A percentile compares a stretch with the other conserved stretches of the same genome.
Conservation (phyloP, 2,888 invertebrate species). For the Scaptomyza flava region DNA sequence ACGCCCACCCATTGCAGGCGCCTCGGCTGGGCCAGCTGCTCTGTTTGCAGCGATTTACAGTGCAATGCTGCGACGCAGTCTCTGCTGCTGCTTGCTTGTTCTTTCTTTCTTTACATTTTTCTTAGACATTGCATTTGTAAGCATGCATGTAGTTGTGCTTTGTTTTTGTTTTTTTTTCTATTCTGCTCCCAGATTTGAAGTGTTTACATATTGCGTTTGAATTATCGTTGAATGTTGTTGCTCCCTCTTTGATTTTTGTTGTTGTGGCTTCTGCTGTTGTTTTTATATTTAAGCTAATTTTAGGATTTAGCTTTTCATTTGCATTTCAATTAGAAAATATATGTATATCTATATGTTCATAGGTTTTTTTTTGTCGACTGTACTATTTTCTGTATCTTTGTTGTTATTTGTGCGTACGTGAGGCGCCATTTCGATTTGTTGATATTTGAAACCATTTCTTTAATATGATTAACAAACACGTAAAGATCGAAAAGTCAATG, state of each 20-base stretch:
- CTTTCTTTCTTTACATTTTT: slow-evolving; percentile 41
- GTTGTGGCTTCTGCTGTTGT: slow-evolving; percentile 30
- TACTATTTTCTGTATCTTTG: slow-evolving; percentile 36
- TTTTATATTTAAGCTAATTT: slow-evolving; percentile 72
- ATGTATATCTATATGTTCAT: slow-evolving; percentile 2
- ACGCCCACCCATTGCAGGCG: slow-evolving; percentile 31
- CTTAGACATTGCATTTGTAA: slow-evolving; percentile 44
- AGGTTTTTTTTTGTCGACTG: slow-evolving; percentile 29
- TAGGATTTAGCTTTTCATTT: slow-evolving; percentile 76
- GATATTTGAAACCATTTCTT: not conserved
- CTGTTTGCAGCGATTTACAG: slow-evolving; percentile 22
- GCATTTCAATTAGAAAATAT: slow-evolving; percentile 69
- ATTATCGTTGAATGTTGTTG: slow-evolving; percentile 62
- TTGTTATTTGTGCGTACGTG: slow-evolving; percentile 26
- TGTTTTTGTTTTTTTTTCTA: slow-evolving; percentile 19
- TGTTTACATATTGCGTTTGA: slow-evolving; percentile 76
- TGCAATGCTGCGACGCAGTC: slow-evolving; percentile 14
- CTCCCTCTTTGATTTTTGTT: slow-evolving; percentile 55
- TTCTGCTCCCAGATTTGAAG: slow-evolving; percentile 58
- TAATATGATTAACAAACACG: not conserved
- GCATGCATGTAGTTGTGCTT: slow-evolving; percentile 24
- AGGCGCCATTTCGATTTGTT: slow-evolving; percentile 9
- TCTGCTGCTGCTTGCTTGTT: slow-evolving; percentile 17
- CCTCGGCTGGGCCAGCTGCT: slow-evolving; percentile 37
- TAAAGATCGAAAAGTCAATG: not conserved